Evolutionary conservation across 2,888 invertebrate species (phyloP).

Genomic region (Villa cingulata): DNA sequence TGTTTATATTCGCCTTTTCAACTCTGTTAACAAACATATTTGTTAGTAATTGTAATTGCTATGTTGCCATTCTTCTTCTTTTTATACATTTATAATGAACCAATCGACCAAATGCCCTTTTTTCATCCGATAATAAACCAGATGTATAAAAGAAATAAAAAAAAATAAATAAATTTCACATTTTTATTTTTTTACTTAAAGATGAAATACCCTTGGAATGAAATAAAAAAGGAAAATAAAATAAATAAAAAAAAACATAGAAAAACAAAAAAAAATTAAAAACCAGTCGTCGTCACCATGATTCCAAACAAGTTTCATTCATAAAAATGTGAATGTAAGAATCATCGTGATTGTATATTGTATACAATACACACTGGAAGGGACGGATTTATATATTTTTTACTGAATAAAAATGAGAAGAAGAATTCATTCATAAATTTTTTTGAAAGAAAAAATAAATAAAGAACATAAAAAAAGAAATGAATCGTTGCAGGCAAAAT

Average conservation of each 20-base stretch:
- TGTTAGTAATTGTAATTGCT: too few relatives aligned
- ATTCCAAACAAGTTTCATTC: not conserved
- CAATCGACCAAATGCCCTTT: not conserved
- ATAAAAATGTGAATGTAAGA: not conserved
- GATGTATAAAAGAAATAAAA: not conserved
- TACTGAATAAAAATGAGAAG: not conserved
- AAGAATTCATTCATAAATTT: not conserved
- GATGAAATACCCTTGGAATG: not conserved
- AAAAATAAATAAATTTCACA: not conserved
- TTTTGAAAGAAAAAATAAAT: not conserved
- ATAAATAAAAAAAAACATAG: not conserved
- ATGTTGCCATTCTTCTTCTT: not conserved
- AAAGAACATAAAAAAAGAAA: not conserved
- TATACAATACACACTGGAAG: not conserved
- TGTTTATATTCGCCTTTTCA: too few relatives aligned
- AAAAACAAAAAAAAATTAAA: not conserved
- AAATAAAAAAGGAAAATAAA: too few relatives aligned
- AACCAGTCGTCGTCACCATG: not conserved
- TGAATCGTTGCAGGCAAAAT: too few relatives aligned
- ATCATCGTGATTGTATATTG: not conserved
- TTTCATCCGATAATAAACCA: not conserved
- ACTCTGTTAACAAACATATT: too few relatives aligned
- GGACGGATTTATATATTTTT: not conserved
- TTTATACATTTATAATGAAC: not conserved
- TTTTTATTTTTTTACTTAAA: not conserved